Base-by-base conservation (phyloP, 2,113 vertebrate genomes). In the Montifringilla adamsi region DNA sequence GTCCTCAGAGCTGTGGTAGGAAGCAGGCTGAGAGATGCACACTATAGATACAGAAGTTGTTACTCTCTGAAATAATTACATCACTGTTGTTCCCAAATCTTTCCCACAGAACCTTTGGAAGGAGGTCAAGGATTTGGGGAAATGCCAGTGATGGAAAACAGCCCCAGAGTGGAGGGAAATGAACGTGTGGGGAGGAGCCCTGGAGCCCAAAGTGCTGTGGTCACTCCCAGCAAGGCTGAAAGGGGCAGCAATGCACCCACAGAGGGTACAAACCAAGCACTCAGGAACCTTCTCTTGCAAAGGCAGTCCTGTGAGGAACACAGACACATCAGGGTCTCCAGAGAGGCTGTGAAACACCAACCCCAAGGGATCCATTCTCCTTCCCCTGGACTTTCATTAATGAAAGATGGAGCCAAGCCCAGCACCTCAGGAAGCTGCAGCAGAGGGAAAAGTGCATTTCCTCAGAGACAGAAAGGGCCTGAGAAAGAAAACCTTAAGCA, bases 401-500 rank as follows among this genome's bases (percentile, higher is more conserved):
- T 0, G 7, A 64, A n/a, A 64, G 83, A 6, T 21, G 49, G 60
- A 94, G 26, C 33, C 66, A 64, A 89, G 41, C 27, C 49, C 41
- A 53, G 78, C 27, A 31, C 16, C 70, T 73, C 82, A 37, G 66
- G 79, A 39, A 89, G n/a, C 37, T 24, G 46, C 86, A 62, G 22
- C n/a, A 79, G 55, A 83, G 68, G 49, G 10, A 83, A 69, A 55
- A 93, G 27, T 27, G 17, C 59, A 44, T 79, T 59, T 46, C 69
- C 78, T 77, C 87, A 60, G 46, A 56, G 46, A n/a, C 39, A 72
- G 49, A 85, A 81, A 46, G 37, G 6, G 0, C 26, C 33, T 16
- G 73, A 77, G 55, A 92, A 96, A 81, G 93, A 95, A 89, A 90
- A 85, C 3, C 58, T 95, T 46, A 68, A 77, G 6, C 68, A 41